Evolutionary conservation across 1,140 invertebrate species (phyloP).

Genomic region (Agrypnia vestita): DNA sequence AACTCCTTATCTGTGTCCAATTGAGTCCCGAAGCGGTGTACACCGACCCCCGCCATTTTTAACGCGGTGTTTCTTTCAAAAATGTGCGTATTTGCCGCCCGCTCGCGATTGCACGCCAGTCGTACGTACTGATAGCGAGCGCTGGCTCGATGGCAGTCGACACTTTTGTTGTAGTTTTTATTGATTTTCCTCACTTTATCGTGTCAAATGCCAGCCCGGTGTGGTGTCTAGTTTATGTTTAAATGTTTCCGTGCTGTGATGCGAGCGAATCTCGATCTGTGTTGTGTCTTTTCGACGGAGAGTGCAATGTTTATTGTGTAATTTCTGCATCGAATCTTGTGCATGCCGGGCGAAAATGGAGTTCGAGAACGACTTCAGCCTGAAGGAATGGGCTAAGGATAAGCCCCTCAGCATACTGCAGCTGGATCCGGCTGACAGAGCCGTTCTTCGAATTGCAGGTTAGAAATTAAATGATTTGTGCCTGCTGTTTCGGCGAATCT

Average conservation of each 20-base stretch:
- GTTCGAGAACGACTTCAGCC: slow-evolving; percentile 86
- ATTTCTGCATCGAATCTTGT: neutral
- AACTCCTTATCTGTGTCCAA: slow-evolving; percentile 12
- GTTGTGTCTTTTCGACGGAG: slow-evolving; percentile 12
- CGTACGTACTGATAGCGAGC: neutral
- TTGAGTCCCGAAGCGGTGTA: neutral
- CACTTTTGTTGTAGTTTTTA: slow-evolving; percentile 41
- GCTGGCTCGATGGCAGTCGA: slow-evolving; percentile 15
- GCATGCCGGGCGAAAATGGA: slow-evolving; percentile 76
- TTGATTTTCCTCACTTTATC: slow-evolving; percentile 44
- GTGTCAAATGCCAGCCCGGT: slow-evolving; percentile 35
- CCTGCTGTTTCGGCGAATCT: neutral
- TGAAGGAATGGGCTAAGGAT: slow-evolving; percentile 96
- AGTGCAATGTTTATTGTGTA: slow-evolving; percentile 20
- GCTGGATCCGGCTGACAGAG: slow-evolving; percentile 94
- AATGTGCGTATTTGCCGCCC: slow-evolving; percentile 16
- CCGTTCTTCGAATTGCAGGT: slow-evolving; percentile 97
- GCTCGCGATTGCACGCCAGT: slow-evolving; percentile 8
- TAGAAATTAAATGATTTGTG: slow-evolving; percentile 63
- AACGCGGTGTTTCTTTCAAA: slow-evolving; percentile 26
- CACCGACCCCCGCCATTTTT: neutral
- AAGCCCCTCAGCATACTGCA: slow-evolving; percentile 96
- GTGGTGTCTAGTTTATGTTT: slow-evolving; percentile 21
- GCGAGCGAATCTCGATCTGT: slow-evolving; percentile 21
- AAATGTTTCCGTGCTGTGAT: slow-evolving; percentile 32